Evolutionary conservation across 2,888 invertebrate genomes (phyloP).

Genomic region (Tromatobia lineatoria): DNA sequence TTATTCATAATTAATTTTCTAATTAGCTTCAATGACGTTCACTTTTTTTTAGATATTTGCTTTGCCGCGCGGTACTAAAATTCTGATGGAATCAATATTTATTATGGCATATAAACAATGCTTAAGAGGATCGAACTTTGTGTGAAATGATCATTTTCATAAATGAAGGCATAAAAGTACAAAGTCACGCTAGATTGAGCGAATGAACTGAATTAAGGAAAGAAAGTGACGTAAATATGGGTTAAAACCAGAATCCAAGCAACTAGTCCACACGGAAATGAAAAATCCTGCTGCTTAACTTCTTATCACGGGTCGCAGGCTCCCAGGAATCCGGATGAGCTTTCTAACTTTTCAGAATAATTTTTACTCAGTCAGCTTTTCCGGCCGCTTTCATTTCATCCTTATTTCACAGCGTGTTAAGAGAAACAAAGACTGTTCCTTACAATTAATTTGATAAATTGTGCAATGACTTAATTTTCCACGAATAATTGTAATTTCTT

Average conservation of each 20-base stretch:
- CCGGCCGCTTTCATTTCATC: conserved; percentile 34
- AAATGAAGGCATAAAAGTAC: conserved; percentile 30
- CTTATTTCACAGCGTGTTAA: conserved; percentile 17
- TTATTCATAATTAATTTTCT: too few relatives aligned
- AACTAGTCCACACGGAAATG: conserved; percentile 66
- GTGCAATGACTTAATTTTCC: not conserved
- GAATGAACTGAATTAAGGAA: not conserved
- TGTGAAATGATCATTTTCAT: conserved; percentile 18
- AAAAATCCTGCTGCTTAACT: conserved; percentile 67
- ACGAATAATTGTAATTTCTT: not conserved
- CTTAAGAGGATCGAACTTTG: not conserved
- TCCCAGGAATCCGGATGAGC: conserved; percentile 41
- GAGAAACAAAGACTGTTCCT: conserved; percentile 8
- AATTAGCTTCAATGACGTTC: too few relatives aligned
- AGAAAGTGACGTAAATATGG: conserved; percentile 6
- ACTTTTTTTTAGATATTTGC: too few relatives aligned
- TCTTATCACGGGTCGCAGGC: conserved; percentile 68
- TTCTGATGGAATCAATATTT: too few relatives aligned
- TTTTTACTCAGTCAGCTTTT: conserved; percentile 52
- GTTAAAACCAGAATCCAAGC: not conserved
- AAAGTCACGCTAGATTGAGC: conserved; percentile 17
- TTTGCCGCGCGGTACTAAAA: too few relatives aligned
- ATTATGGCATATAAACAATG: too few relatives aligned
- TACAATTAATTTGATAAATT: conserved; percentile 20
- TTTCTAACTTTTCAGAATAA: conserved; percentile 49